Evolutionary conservation across 2,888 invertebrate species (phyloP).

Genomic region (Tipula confusa): DNA sequence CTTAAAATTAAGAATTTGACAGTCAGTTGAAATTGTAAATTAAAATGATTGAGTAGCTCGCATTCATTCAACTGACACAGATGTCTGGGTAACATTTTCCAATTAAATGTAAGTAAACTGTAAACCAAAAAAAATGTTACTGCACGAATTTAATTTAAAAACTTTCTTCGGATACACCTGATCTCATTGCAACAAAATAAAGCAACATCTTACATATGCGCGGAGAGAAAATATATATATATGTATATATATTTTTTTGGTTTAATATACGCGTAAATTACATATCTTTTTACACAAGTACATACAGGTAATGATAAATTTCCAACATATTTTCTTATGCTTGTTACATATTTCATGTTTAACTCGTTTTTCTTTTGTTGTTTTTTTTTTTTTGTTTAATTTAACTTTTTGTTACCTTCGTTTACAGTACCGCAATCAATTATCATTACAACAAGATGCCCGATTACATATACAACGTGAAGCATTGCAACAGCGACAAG

Average conservation of each 20-base stretch:
- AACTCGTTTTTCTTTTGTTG: no score
- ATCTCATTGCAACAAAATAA: neutral
- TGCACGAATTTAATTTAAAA: neutral
- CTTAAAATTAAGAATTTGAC: no score
- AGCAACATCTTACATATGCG: neutral
- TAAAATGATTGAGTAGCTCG: neutral
- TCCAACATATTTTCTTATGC: neutral
- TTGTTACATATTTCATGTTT: slow-evolving; percentile 26
- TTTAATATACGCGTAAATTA: slow-evolving; percentile 7
- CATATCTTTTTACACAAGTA: neutral
- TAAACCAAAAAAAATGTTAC: neutral
- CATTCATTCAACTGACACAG: neutral
- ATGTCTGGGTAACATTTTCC: neutral
- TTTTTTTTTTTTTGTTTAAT: no score
- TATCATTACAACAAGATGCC: slow-evolving; percentile 91
- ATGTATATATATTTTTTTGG: no score
- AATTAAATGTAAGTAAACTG: neutral
- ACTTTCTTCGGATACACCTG: slow-evolving; percentile 13
- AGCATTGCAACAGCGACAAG: slow-evolving; percentile 80
- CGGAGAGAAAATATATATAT: neutral
- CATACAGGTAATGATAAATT: neutral
- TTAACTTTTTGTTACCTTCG: slow-evolving; percentile 33
- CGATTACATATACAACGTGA: slow-evolving; percentile 85
- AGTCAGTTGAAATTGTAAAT: neutral
- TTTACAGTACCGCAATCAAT: slow-evolving; percentile 90